Conservation (phyloP, 2,113 vertebrate genomes). For the Otocyon megalotis region DNA sequence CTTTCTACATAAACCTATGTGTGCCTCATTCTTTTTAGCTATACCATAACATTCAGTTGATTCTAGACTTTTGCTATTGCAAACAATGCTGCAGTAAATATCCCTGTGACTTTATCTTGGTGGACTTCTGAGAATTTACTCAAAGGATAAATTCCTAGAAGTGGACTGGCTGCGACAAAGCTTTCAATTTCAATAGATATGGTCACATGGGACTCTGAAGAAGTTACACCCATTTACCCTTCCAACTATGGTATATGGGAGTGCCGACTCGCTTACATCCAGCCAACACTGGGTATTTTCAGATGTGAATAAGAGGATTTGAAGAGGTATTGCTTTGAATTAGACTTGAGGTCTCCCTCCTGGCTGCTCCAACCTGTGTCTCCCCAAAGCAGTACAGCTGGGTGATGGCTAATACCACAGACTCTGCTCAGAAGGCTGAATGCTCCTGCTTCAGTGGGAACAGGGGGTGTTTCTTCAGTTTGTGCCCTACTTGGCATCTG, state of each 20-base stretch:
- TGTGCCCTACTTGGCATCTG: slow-evolving; percentile 78
- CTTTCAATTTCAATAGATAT: not conserved
- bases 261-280: not conserved
- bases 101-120: not conserved
- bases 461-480: slow-evolving; percentile 59
- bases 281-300: slow-evolving; percentile 11
- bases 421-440: slow-evolving; percentile 55
- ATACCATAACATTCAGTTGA: not conserved
- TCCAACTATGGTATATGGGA: no score
- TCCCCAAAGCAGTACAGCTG: not conserved
- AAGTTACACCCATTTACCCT: not conserved
- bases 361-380: not conserved
- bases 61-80: not conserved
- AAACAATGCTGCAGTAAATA: not conserved
- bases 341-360: not conserved
- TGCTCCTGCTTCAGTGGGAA: slow-evolving; percentile 61
- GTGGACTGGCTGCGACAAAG: not conserved
- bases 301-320: not conserved
- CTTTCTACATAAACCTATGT: not conserved
- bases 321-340: slow-evolving; percentile 14
- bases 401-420: not conserved
- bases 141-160: slow-evolving; percentile 50
- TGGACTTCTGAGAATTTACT: slow-evolving; percentile 34
- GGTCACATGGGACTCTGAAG: slow-evolving; percentile 19
- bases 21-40: not conserved